phyloP scores from a whole-genome alignment of 2,888 invertebrate genomes.

The Lithosia quadra region DNA sequence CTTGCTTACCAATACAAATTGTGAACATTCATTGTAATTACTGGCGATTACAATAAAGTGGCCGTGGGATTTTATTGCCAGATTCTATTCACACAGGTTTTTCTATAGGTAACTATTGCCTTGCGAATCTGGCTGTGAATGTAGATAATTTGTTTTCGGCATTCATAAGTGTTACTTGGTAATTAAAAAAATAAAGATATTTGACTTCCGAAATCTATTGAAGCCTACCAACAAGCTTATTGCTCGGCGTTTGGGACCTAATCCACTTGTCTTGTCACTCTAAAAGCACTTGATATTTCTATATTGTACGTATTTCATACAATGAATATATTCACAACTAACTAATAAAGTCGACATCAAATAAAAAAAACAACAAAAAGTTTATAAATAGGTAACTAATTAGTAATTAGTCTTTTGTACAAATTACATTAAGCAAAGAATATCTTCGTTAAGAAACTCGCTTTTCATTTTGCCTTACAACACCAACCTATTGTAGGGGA shows the following conservation, averaged over 20 bases:
- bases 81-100: not conserved
- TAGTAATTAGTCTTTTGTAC: slow-evolving; percentile 40
- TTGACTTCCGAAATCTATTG: too few relatives aligned
- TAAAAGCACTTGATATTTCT: too few relatives aligned
- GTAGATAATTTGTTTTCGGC: not conserved
- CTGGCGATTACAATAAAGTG: not conserved
- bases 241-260: too few relatives aligned
- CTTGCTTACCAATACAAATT: not conserved
- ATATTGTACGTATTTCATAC: not conserved
- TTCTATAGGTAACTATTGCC: not conserved
- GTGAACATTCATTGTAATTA: too few relatives aligned
- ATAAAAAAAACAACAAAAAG: not conserved
- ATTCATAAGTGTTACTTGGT: not conserved
- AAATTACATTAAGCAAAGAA: slow-evolving; percentile 49
- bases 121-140: not conserved
- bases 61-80: not conserved
- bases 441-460: slow-evolving; percentile 51
- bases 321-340: not conserved
- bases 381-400: slow-evolving; percentile 29
- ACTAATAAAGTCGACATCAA: not conserved
- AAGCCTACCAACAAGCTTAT: too few relatives aligned
- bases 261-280: too few relatives aligned
- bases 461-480: slow-evolving; percentile 57
- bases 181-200: too few relatives aligned
- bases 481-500: slow-evolving; percentile 45